phyloP scores from a whole-genome alignment of 92 coral and sea anemone species.

The Montipora capitata region DNA sequence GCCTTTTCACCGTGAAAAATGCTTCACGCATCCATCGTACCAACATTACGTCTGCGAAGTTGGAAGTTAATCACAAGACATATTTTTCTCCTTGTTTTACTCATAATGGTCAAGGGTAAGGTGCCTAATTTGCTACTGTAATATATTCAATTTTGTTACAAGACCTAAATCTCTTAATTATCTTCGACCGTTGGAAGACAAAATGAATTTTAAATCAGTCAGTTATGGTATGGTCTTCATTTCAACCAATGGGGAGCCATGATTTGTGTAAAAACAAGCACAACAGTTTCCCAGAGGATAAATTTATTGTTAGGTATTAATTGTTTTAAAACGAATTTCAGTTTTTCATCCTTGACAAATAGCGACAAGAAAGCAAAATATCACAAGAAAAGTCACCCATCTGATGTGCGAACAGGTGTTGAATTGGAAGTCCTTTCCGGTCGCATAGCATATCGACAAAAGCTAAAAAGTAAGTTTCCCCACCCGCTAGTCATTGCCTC shows the following conservation, averaged over 20 bases:
- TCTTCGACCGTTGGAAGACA: neutral
- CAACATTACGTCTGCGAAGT: neutral
- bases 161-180: neutral
- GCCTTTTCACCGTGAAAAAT: neutral
- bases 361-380: neutral
- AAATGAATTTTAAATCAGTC: too few relatives aligned
- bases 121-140: neutral
- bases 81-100: neutral
- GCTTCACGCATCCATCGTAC: neutral
- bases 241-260: too few relatives aligned
- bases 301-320: too few relatives aligned
- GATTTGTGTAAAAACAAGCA: too few relatives aligned
- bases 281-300: too few relatives aligned
- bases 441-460: neutral
- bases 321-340: too few relatives aligned
- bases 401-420: slow-evolving; percentile 21
- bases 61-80: neutral
- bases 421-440: slow-evolving; percentile 12
- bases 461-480: too few relatives aligned
- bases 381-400: neutral
- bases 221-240: too few relatives aligned
- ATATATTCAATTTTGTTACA: neutral
- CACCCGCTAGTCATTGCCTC: neutral
- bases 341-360: too few relatives aligned
- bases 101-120: slow-evolving; percentile 27